phyloP scores from a whole-genome alignment of 2,113 vertebrate genomes.

The Myanophis thanlyinensis region DNA sequence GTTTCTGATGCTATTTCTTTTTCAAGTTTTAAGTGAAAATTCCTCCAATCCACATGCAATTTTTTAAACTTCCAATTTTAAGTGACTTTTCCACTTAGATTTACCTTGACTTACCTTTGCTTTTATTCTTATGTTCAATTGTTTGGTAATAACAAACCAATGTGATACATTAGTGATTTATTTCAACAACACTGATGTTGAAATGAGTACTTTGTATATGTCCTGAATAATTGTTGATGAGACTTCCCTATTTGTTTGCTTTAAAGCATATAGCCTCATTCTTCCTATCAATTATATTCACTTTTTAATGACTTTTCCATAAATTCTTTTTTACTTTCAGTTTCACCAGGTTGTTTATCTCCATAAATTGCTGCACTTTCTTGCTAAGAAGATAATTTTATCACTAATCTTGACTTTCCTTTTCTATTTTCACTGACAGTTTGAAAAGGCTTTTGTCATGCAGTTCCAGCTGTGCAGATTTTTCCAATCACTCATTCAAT shows the following conservation, averaged over 20 bases:
- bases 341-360: not conserved
- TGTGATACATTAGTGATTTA: not conserved
- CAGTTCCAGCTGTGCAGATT: not conserved
- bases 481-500: not conserved
- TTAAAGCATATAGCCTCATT: not conserved
- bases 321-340: not conserved
- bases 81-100: not conserved
- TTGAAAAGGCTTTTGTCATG: not conserved
- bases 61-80: not conserved
- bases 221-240: not conserved
- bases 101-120: not conserved
- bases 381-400: not conserved
- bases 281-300: not conserved
- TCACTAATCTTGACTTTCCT: not conserved
- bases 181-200: not conserved
- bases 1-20: not conserved
- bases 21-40: not conserved
- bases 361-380: not conserved
- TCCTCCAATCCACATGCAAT: not conserved
- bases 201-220: not conserved
- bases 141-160: not conserved
- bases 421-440: not conserved
- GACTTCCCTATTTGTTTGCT: not conserved
- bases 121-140: not conserved
- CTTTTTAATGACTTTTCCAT: not conserved